Evolutionary conservation across 2,888 invertebrate genomes (phyloP).

Genomic region (Polylopha cassiicola): DNA sequence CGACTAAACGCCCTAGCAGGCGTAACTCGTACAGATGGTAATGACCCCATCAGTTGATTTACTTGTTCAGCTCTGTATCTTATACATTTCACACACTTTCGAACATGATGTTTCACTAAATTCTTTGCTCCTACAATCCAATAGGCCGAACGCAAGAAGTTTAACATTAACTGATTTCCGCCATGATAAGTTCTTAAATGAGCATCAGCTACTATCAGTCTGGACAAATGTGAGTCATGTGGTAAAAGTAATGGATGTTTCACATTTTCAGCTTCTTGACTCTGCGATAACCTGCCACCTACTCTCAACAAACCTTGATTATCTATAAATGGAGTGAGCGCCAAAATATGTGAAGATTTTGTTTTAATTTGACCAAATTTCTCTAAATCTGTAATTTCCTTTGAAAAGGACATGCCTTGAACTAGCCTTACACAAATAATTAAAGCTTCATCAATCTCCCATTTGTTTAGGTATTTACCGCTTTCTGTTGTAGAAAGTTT

Average conservation of each 20-base stretch:
- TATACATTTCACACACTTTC: slow-evolving; percentile 10
- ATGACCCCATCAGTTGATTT: slow-evolving; percentile 13
- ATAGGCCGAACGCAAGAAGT: slow-evolving; percentile 18
- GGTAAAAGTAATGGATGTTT: slow-evolving; percentile 25
- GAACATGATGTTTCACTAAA: slow-evolving; percentile 7
- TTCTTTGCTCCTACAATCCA: slow-evolving; percentile 21
- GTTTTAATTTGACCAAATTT: slow-evolving; percentile 7
- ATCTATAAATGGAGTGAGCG: slow-evolving; percentile 16
- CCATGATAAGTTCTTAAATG: slow-evolving; percentile 27
- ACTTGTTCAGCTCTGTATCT: not conserved
- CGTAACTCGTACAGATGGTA: slow-evolving; percentile 12
- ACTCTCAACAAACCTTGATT: slow-evolving; percentile 16
- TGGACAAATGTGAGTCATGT: slow-evolving; percentile 12
- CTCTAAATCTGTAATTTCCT: slow-evolving; percentile 4
- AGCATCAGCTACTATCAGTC: slow-evolving; percentile 21
- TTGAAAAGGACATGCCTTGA: slow-evolving; percentile 2
- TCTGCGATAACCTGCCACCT: slow-evolving; percentile 4
- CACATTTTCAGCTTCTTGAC: slow-evolving; percentile 3
- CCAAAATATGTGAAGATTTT: no score
- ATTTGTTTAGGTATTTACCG: slow-evolving; percentile 4
- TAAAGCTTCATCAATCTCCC: slow-evolving; percentile 9
- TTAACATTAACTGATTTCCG: slow-evolving; percentile 26
- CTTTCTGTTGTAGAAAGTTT: no score
- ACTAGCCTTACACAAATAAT: slow-evolving; percentile 6
- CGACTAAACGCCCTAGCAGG: slow-evolving; percentile 17